Conservation (phyloP, 2,888 invertebrate genomes). For the Melanargia galathea region DNA sequence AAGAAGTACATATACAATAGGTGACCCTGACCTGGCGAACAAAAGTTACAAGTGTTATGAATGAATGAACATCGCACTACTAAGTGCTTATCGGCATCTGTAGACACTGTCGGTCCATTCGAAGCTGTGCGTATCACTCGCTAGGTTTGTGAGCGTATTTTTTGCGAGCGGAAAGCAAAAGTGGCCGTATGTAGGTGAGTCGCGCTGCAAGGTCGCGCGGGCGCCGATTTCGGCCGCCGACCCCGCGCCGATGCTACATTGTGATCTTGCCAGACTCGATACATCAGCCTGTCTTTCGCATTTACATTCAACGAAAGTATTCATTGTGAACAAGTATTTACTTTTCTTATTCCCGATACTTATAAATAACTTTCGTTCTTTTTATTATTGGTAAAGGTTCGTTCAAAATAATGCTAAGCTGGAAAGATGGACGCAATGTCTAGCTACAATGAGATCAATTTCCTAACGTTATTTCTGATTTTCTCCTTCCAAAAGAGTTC, state of each 20-base stretch:
- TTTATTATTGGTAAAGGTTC: not conserved
- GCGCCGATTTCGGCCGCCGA: conserved; percentile 79
- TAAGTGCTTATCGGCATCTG: conserved; percentile 6
- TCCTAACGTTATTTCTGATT: too few species aligned
- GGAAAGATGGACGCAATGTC: too few species aligned
- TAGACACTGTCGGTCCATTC: not conserved
- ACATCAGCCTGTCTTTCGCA: conserved; percentile 29
- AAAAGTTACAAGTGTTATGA: not conserved
- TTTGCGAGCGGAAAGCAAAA: conserved; percentile 81
- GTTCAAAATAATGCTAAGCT: too few species aligned
- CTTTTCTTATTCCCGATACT: not conserved
- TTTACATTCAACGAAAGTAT: conserved; percentile 35
- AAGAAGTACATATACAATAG: not conserved
- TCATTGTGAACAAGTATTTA: conserved; percentile 21
- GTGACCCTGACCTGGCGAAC: conserved; percentile 1
- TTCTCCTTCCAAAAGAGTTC: too few species aligned
- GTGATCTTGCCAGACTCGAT: conserved; percentile 41
- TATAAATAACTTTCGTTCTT: conserved; percentile 20
- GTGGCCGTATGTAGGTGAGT: conserved; percentile 80
- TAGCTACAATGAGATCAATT: too few species aligned
- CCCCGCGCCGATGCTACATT: conserved; percentile 51
- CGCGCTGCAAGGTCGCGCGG: conserved; percentile 78
- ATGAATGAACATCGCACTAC: conserved; percentile 6
- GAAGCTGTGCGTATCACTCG: conserved; percentile 21
- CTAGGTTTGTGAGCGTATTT: conserved; percentile 50